Conservation (phyloP, 2,888 invertebrate genomes). For the Dolichopus griseipennis region DNA sequence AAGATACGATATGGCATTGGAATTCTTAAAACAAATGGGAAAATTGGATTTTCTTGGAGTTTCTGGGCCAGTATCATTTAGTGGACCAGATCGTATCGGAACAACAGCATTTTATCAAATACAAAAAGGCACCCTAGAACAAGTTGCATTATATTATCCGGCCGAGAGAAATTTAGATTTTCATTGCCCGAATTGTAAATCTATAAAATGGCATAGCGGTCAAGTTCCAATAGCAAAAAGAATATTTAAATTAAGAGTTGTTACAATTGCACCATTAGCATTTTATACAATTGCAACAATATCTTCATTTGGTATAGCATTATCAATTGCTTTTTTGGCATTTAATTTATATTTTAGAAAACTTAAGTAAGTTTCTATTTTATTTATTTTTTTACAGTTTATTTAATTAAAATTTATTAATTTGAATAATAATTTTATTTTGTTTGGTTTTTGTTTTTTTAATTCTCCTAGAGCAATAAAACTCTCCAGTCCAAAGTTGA, state of each 20-base stretch:
- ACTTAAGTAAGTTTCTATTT: constrained; percentile 63
- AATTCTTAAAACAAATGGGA: constrained; percentile 62
- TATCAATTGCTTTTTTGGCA: constrained; percentile 66
- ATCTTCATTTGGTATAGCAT: constrained; percentile 63
- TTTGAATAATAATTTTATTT: constrained; percentile 9
- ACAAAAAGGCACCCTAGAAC: constrained; percentile 64
- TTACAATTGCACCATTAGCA: constrained; percentile 67
- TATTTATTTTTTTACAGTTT: not conserved
- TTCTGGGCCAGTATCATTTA: constrained; percentile 83
- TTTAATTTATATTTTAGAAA: constrained; percentile 78
- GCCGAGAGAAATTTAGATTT: constrained; percentile 54
- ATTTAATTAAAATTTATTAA: constrained; percentile 14
- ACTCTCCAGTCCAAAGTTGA: constrained; percentile 81
- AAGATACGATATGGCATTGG: constrained; percentile 61
- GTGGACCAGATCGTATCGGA: constrained; percentile 79
- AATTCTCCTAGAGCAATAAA: constrained; percentile 65
- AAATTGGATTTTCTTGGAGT: constrained; percentile 72
- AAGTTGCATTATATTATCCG: constrained; percentile 65
- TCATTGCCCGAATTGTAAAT: constrained; percentile 58
- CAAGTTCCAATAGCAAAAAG: constrained; percentile 72
- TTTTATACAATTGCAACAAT: constrained; percentile 64
- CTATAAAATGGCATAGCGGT: constrained; percentile 64
- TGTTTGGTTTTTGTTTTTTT: constrained; percentile 18
- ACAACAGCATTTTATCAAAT: constrained; percentile 81
- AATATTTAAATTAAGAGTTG: constrained; percentile 63